Percentiles rank a stretch among this genome's conserved stretches.
Evolutionary conservation across 2,888 invertebrate genomes (phyloP).

Genomic region (Camptogramma bilineatum): DNA sequence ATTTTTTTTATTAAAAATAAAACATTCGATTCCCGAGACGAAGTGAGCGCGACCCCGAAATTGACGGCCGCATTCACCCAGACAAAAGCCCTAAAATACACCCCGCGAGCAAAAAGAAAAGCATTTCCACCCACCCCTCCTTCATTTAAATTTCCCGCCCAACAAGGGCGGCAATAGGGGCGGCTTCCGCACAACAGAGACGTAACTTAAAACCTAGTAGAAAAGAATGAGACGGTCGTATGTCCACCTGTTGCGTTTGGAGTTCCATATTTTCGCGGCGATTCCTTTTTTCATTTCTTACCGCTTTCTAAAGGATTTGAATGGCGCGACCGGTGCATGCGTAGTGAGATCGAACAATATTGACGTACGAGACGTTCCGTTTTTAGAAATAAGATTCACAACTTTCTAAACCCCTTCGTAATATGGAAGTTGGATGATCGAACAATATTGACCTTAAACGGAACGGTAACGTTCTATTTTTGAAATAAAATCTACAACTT

Average conservation of each 20-base stretch:
- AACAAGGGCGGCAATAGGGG: constrained; percentile 82
- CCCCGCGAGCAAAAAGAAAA: constrained; percentile 84
- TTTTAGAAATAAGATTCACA: constrained; percentile 50
- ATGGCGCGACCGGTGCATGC: constrained; percentile 75
- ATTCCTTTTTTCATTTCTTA: constrained; percentile 80
- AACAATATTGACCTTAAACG: constrained; percentile 65
- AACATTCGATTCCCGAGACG: constrained; percentile 75
- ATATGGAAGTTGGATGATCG: constrained; percentile 69
- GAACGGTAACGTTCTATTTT: constrained; percentile 62
- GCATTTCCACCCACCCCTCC: constrained; percentile 82
- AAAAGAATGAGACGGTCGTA: constrained; percentile 84
- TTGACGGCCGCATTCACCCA: constrained; percentile 84
- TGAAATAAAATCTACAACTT: constrained; percentile 39
- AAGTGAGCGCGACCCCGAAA: constrained; percentile 80
- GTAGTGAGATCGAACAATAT: constrained; percentile 76
- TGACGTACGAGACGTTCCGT: constrained; percentile 64
- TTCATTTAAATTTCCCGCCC: constrained; percentile 83
- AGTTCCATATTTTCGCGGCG: constrained; percentile 79
- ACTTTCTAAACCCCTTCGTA: constrained; percentile 13
- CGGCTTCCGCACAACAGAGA: constrained; percentile 81
- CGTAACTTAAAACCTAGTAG: constrained; percentile 76
- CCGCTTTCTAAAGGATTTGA: constrained; percentile 74
- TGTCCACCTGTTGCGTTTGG: constrained; percentile 82
- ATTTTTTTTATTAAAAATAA: constrained; percentile 46
- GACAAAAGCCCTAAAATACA: constrained; percentile 84